Evolutionary conservation across 2,797 vertebrate species (phyloP).

Genomic region (Parauchenoglanis ngamensis): DNA sequence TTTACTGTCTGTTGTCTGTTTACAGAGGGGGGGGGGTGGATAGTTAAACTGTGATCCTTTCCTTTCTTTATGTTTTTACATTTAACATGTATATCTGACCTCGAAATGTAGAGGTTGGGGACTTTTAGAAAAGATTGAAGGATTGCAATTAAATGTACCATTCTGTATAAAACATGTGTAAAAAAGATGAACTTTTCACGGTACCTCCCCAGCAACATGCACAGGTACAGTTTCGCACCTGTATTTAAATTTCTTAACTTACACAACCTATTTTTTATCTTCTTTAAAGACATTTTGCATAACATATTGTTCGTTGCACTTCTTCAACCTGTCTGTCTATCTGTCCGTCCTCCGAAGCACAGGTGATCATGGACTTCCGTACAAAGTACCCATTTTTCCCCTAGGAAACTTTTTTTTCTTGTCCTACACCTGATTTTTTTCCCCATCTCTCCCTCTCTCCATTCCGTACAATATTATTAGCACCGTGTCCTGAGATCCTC

Average conservation of each 20-base stretch:
- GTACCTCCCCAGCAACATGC: not conserved
- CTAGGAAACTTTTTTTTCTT: not conserved
- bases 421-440: too few relatives aligned
- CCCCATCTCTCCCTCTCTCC: not conserved
- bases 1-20: not conserved
- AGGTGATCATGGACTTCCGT: not conserved
- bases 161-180: not conserved
- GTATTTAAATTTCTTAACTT: not conserved
- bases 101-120: not conserved
- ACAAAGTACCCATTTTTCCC: not conserved
- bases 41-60: not conserved
- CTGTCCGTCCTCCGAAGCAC: not conserved
- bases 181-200: not conserved
- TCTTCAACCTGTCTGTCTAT: not conserved
- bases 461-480: not conserved
- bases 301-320: not conserved
- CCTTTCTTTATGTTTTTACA: not conserved
- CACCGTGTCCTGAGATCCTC: not conserved
- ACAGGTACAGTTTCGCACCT: not conserved
- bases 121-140: not conserved
- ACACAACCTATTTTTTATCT: not conserved
- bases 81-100: not conserved
- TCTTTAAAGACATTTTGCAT: not conserved
- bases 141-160: not conserved
- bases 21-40: not conserved